A percentile compares a stretch with the other conserved stretches of the same genome.
Conservation (phyloP, 2,113 vertebrate species). For the Tetrax tetrax region DNA sequence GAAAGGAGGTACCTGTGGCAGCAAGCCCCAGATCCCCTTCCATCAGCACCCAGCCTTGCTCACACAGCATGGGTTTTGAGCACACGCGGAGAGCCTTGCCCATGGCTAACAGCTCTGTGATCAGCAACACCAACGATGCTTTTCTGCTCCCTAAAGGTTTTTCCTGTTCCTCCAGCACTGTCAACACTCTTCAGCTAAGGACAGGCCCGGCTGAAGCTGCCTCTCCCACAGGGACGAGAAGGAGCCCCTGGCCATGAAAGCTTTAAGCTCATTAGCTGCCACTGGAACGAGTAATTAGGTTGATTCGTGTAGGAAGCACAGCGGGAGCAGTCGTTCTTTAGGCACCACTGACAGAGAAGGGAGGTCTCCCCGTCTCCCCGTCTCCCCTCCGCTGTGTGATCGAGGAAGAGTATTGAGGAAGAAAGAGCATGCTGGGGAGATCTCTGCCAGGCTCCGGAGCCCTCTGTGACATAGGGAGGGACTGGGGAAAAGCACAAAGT, state of each 20-base stretch:
- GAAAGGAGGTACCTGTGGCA: neutral
- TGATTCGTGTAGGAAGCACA: neutral
- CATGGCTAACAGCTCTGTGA: neutral
- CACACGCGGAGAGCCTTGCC: neutral
- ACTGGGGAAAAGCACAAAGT: neutral
- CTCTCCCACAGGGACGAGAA: neutral
- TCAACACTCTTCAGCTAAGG: neutral
- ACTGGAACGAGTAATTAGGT: neutral
- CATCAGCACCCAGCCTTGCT: accelerated
- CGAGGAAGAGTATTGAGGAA: neutral
- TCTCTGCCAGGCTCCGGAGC: neutral
- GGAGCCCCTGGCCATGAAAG: neutral
- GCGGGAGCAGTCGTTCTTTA: neutral
- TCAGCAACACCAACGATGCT: accelerated
- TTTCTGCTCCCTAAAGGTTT: neutral
- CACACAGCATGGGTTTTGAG: accelerated
- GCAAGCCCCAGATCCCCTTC: accelerated
- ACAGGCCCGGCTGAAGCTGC: neutral
- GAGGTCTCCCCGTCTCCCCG: neutral
- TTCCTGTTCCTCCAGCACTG: neutral
- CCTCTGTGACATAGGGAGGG: neutral
- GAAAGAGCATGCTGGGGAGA: neutral
- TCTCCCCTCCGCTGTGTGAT: neutral
- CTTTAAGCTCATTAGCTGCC: slow-evolving; percentile 41
- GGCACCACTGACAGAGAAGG: neutral